phyloP scores from a whole-genome alignment of 1,140 invertebrate species.

The Rhyzopertha dominica region DNA sequence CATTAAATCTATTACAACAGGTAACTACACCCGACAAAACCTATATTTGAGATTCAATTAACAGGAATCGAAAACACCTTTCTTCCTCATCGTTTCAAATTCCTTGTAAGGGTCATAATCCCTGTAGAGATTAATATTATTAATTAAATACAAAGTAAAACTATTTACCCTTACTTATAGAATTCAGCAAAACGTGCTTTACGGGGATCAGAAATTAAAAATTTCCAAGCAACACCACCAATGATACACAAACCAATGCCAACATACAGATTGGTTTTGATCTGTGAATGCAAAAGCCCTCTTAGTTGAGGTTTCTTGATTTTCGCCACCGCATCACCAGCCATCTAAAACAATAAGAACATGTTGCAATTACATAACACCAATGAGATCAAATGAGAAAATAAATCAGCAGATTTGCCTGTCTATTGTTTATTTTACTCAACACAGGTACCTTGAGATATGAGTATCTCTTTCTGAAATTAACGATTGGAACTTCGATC shows the following conservation, averaged over 20 bases:
- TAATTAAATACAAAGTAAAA: constrained; percentile 7
- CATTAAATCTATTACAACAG: too few species aligned
- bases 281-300: constrained; percentile 51
- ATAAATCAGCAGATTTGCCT: too few species aligned
- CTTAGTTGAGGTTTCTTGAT: constrained; percentile 51
- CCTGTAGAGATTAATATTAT: constrained; percentile 38
- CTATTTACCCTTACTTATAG: constrained; percentile 57
- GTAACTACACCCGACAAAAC: too few species aligned
- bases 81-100: constrained; percentile 51
- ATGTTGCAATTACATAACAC: constrained; percentile 18
- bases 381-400: neutral
- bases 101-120: constrained; percentile 54
- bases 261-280: constrained; percentile 53
- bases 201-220: constrained; percentile 49
- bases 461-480: too few species aligned
- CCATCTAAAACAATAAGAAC: constrained; percentile 3
- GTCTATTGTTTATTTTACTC: too few species aligned
- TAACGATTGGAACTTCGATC: too few species aligned
- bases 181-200: constrained; percentile 61
- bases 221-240: constrained; percentile 48
- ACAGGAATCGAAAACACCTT: constrained; percentile 54
- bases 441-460: too few species aligned
- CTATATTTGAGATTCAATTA: too few species aligned
- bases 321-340: constrained; percentile 31
- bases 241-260: constrained; percentile 44